phyloP scores from a whole-genome alignment of 1,140 invertebrate genomes.

The Drosophila kepulauana region DNA sequence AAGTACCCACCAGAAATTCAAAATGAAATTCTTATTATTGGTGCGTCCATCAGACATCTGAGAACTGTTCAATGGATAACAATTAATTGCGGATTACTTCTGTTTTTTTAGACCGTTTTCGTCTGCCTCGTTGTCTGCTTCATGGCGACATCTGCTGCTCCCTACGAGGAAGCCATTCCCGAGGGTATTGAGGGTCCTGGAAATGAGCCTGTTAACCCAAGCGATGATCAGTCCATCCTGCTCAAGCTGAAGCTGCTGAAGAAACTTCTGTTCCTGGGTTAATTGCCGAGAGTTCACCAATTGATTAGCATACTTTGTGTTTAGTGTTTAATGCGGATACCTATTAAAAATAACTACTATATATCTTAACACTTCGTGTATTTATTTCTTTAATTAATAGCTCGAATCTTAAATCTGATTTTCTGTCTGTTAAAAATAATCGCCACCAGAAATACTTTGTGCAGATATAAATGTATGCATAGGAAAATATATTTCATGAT shows the following conservation, averaged over 20 bases:
- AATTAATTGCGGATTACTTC: slow-evolving; percentile 37
- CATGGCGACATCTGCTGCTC: slow-evolving; percentile 63
- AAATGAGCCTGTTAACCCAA: slow-evolving; percentile 62
- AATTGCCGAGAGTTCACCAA: slow-evolving; percentile 19
- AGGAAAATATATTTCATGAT: no score
- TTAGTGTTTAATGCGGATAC: slow-evolving; percentile 9
- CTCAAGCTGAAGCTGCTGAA: slow-evolving; percentile 77
- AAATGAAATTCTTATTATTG: slow-evolving; percentile 80
- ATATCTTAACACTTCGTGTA: background rate
- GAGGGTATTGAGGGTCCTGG: slow-evolving; percentile 75
- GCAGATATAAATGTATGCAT: no score
- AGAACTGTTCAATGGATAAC: slow-evolving; percentile 13
- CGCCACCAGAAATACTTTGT: no score
- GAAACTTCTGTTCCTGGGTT: slow-evolving; percentile 78
- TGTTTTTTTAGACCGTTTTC: slow-evolving; percentile 62
- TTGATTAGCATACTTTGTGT: slow-evolving; percentile 27
- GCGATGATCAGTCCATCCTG: slow-evolving; percentile 75
- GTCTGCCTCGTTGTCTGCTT: slow-evolving; percentile 73
- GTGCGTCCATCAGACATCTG: slow-evolving; percentile 48
- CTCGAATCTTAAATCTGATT: no score
- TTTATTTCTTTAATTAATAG: background rate
- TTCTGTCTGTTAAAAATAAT: no score
- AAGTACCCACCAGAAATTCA: slow-evolving; percentile 32
- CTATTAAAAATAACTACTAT: slow-evolving; percentile 14
- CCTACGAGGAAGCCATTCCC: slow-evolving; percentile 77